Evolutionary conservation across 2,888 invertebrate genomes (phyloP), one percentile per base, ranked within the genome.

Genomic region (Encarsia formosa): DNA sequence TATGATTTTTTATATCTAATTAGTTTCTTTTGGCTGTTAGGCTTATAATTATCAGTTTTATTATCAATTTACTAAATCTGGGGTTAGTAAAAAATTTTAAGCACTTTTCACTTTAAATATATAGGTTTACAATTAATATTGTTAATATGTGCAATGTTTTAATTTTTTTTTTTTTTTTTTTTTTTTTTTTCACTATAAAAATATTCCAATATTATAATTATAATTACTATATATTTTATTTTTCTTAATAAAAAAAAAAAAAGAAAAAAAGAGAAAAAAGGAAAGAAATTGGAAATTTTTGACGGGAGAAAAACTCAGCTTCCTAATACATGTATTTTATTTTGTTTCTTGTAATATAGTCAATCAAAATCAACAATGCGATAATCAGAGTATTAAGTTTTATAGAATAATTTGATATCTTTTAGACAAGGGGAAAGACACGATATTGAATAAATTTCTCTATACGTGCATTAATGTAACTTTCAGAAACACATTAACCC

Each of bases 61-160:
- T n/a, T n/a, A n/a, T n/a, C n/a, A n/a, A n/a, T n/a, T n/a, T n/a
- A n/a, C n/a, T n/a, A n/a, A n/a, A n/a, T n/a, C n/a, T n/a, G n/a
- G n/a, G n/a, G n/a, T n/a, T n/a, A n/a, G n/a, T n/a, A n/a, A n/a
- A n/a, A n/a, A n/a, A n/a, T n/a, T n/a, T n/a, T n/a, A n/a, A n/a
- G n/a, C n/a, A n/a, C n/a, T n/a, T n/a, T n/a, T n/a, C n/a, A n/a
- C n/a, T n/a, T n/a, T n/a, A n/a, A n/a, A n/a, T n/a, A n/a, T n/a
- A n/a, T n/a, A n/a, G n/a, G n/a, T n/a, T 26, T 26, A 39, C 9
- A 13, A 19, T 15, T 39, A 45, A 41, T 19, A 26, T 41, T 48
- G 51, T 50, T 51, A 40, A 47, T 42, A 56, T 56, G 56, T 56
- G 52, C 52, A 56, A 56, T 56, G 34, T 41, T 49, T 52, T 42